These are phyloP conservation scores for Eulithis testata DNA, from an alignment of 2,888 invertebrate genomes.

Conservation along the genomic window DNA sequence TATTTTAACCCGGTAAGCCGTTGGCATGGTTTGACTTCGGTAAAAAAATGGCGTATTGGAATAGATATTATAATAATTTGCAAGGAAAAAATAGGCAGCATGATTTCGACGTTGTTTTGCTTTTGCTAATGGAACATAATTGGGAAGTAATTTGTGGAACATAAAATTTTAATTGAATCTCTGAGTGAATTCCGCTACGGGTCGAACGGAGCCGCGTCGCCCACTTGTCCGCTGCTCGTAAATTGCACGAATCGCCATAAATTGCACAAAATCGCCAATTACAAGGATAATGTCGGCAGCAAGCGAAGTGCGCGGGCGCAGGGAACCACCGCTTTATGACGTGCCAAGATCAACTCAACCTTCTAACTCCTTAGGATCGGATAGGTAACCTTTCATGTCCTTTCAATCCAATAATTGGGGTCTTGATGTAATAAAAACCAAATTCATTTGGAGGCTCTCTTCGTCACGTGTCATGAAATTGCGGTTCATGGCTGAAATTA, in stretches of 20 bases:
- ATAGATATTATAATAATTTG: conserved; percentile 44
- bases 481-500: conserved; percentile 48
- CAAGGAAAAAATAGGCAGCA: conserved; percentile 48
- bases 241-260: conserved; percentile 81
- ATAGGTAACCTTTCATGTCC: conserved; percentile 48
- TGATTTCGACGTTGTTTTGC: conserved; percentile 56
- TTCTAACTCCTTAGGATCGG: conserved; percentile 52
- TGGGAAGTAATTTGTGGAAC: conserved; percentile 75
- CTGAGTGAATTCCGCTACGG: conserved; percentile 65
- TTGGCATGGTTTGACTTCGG: conserved; percentile 6
- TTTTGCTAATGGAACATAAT: conserved; percentile 74
- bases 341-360: conserved; percentile 68
- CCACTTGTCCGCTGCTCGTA: conserved; percentile 81
- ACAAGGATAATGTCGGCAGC: conserved; percentile 75
- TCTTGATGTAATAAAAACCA: conserved; percentile 52
- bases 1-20: conserved; percentile 14
- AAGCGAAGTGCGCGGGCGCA: conserved; percentile 51
- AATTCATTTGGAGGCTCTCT: conserved; percentile 51
- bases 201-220: conserved; percentile 62
- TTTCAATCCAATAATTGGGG: conserved; percentile 51
- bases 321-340: conserved; percentile 51
- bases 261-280: conserved; percentile 82
- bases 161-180: conserved; percentile 80
- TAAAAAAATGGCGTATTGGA: conserved; percentile 35
- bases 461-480: conserved; percentile 57